A percentile compares a stretch with the other conserved stretches of the same genome.
phyloP scores from a whole-genome alignment of 2,797 vertebrate genomes.

The Aphelocoma californica region DNA sequence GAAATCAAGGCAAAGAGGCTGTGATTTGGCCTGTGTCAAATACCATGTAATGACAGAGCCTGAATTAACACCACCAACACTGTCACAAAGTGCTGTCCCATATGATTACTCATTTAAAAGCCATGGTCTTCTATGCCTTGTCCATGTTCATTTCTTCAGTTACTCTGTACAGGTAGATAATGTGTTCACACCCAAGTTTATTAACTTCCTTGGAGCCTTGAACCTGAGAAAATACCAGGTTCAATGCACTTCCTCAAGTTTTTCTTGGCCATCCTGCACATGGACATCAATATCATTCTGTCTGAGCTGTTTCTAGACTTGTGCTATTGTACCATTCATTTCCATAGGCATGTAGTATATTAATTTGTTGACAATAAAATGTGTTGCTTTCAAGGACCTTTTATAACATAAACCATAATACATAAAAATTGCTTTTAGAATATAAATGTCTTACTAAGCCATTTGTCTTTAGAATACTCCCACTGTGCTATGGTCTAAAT shows the following conservation, averaged over 20 bases:
- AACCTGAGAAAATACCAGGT: neutral
- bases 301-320: neutral
- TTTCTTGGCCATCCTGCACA: neutral
- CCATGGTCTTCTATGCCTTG: neutral
- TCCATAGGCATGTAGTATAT: neutral
- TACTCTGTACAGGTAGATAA: neutral
- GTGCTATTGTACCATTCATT: neutral
- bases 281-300: neutral
- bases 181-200: neutral
- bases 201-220: neutral
- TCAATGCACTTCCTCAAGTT: neutral
- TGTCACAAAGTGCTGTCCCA: neutral
- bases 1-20: neutral
- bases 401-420: neutral
- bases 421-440: neutral
- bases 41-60: neutral
- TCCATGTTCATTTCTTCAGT: neutral
- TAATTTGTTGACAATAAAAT: neutral
- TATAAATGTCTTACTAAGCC: neutral
- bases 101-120: neutral
- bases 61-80: neutral
- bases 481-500: conserved; percentile 4
- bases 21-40: neutral
- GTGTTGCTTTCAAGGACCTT: neutral
- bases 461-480: conserved; percentile 29